Evolutionary conservation across 2,888 invertebrate genomes (phyloP), one percentile per base, ranked within the genome.

Genomic region (Mesochorus sp.): DNA sequence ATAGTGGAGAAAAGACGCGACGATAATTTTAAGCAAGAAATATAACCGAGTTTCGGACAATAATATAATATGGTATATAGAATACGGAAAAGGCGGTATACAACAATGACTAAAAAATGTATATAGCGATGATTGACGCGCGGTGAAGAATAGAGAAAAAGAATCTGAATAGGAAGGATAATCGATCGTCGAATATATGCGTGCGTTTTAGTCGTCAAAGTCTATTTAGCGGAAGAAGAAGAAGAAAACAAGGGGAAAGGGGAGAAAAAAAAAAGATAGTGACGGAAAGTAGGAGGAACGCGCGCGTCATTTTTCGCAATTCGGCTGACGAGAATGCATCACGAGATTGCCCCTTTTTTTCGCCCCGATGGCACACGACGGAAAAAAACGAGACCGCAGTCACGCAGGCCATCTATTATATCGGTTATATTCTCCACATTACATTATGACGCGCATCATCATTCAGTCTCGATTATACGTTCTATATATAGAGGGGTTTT

Each of bases 321-420:
- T 72, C 47, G 51, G 34, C 53, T 31, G 68, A 62, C 34, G 57
- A 44, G 57, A 55, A 53, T n/a, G 55, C 72, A 55, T 72, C 53
- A 51, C 47, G 49, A 59, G 68, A 76, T 71, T 76, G 61, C 26
- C 42, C 12, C 19, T 66, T 59, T 64, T 62, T 34, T 66, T 34
- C 59, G 24, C 28, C 28, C 12, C 28, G 47, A 26, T 49, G 68
- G 77, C 72, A 73, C 72, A 68, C 73, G 77, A 77, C 77, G 47
- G 62, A 68, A 68, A 67, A 53, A 31, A 70, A 68, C 55, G 67
- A 24, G 59, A 67, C 71, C 61, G 61, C 55, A 39, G 62, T 31
- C 72, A 77, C 73, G 77, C 77, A 76, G 17, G 64, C 49, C 51
- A 73, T 77, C 71, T 66, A 71, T 77, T 73, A 72, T 61, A 17